These are phyloP conservation scores for Heteromurus nitidus DNA, from an alignment of 2,888 invertebrate species.

Conservation along the genomic window DNA sequence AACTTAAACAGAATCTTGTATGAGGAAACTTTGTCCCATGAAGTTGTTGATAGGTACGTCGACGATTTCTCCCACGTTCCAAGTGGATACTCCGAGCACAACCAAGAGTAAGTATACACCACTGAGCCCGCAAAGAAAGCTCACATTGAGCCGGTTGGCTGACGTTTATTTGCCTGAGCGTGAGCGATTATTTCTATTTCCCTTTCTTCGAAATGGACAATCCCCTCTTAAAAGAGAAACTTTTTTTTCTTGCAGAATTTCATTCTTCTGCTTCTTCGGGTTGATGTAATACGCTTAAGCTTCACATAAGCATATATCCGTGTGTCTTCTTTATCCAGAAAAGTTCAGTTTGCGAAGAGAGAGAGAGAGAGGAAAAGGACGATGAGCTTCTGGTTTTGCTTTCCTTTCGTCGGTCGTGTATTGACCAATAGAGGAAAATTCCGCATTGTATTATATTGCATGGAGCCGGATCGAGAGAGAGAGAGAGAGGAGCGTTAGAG, in stretches of 20 bases:
- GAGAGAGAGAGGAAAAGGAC: constrained; percentile 19
- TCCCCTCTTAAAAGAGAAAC: constrained; percentile 42
- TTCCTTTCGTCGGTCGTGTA: constrained; percentile 30
- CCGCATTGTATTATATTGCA: constrained; percentile 35
- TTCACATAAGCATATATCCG: not conserved
- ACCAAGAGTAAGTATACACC: no score
- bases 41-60: no score
- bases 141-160: not conserved
- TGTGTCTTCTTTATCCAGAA: not conserved
- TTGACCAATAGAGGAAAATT: constrained; percentile 39
- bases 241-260: constrained; percentile 32
- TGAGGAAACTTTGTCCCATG: no score
- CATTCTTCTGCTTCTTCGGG: constrained; percentile 34
- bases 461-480: not conserved
- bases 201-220: constrained; percentile 50
- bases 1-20: no score
- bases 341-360: not conserved
- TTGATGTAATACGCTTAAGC: constrained; percentile 26
- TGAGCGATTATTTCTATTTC: constrained; percentile 51
- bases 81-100: no score
- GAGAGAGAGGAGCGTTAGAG: not conserved
- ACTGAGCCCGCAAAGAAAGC: not conserved
- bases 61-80: no score
- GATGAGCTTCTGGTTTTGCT: constrained; percentile 29
- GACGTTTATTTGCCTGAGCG: constrained; percentile 25